Conservation (phyloP, 2,113 vertebrate genomes). For the Rhodinocichla rosea region DNA sequence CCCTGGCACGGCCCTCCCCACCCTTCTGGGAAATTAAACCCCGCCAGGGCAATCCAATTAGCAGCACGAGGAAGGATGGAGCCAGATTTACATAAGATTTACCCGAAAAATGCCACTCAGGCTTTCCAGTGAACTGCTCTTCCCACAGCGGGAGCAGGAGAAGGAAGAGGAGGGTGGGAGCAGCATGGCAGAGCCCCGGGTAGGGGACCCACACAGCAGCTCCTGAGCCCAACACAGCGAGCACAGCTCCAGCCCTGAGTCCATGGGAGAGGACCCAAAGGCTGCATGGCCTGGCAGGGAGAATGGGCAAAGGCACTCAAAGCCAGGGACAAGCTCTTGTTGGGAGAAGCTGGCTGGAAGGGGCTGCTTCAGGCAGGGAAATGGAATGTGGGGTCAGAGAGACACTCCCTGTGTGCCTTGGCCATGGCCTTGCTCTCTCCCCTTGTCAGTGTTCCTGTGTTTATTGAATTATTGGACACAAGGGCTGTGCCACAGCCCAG, state of each 20-base stretch:
- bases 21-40: background rate
- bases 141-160: background rate
- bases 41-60: background rate
- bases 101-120: constrained; percentile 46
- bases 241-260: background rate
- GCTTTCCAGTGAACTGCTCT: constrained; percentile 17
- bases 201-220: background rate
- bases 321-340: background rate
- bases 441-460: background rate
- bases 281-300: background rate
- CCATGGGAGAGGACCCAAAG: background rate
- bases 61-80: background rate
- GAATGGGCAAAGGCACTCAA: background rate
- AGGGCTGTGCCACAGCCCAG: background rate
- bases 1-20: background rate
- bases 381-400: background rate
- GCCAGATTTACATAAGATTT: constrained; percentile 54
- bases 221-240: fast-evolving
- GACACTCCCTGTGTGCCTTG: fast-evolving
- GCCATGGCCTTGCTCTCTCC: background rate
- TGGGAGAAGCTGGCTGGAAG: background rate
- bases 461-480: background rate
- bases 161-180: background rate
- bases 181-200: fast-evolving
- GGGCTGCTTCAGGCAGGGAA: background rate